These are phyloP conservation scores for Etheostoma cragini DNA, from an alignment of 2,113 vertebrate species.

Conservation along the genomic window DNA sequence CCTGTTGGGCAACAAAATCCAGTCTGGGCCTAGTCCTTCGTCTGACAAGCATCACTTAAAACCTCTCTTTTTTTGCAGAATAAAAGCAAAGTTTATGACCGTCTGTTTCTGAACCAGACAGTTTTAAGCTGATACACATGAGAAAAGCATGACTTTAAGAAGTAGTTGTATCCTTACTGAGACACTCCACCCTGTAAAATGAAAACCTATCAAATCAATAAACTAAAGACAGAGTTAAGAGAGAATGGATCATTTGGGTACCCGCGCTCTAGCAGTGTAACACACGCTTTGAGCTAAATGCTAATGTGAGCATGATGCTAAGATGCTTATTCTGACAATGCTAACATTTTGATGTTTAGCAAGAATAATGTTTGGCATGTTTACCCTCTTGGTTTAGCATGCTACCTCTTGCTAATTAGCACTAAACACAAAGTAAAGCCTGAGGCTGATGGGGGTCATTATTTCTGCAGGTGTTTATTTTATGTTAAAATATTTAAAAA, in stretches of 20 bases:
- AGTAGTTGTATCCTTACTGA: constrained; percentile 5
- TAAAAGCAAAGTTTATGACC: constrained; percentile 21
- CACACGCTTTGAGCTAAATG: neutral
- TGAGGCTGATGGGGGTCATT: no score
- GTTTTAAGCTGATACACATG: constrained; percentile 1
- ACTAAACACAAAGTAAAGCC: neutral
- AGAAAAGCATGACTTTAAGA: constrained; percentile 20
- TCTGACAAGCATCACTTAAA: constrained; percentile 50
- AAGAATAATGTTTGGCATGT: neutral
- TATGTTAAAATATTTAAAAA: neutral
- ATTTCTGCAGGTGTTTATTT: neutral
- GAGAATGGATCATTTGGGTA: constrained; percentile 14
- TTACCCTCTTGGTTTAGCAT: neutral
- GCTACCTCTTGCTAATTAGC: neutral
- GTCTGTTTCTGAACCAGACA: constrained; percentile 13
- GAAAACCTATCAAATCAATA: constrained; percentile 27
- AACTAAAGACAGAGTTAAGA: neutral
- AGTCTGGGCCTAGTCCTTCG: constrained; percentile 33
- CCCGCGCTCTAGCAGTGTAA: neutral
- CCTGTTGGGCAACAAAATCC: constrained; percentile 56
- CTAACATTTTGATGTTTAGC: neutral
- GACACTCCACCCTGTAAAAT: constrained; percentile 17
- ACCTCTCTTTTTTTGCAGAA: constrained; percentile 15
- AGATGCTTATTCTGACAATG: neutral
- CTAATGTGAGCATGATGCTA: neutral